Evolutionary conservation across 2,888 invertebrate species (phyloP).

Genomic region (Drosophila cognata): DNA sequence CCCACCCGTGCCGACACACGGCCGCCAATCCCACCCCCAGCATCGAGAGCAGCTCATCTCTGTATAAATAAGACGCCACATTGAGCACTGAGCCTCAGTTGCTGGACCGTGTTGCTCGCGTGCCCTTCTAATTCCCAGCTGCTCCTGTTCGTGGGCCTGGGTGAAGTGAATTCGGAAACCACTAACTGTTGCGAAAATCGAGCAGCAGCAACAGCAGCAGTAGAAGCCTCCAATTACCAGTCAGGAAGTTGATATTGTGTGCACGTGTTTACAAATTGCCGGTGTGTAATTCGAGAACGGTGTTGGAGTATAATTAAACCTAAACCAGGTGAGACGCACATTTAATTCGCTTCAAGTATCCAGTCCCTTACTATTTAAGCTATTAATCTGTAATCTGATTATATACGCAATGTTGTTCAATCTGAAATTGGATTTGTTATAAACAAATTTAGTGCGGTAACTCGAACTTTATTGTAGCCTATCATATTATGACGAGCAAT

Average conservation of each 20-base stretch:
- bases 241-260: conserved; percentile 18
- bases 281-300: conserved; percentile 22
- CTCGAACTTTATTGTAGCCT: neutral
- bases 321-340: conserved; percentile 34
- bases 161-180: conserved; percentile 4
- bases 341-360: neutral
- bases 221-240: conserved; percentile 15
- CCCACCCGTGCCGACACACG: conserved; percentile 32
- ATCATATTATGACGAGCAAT: neutral
- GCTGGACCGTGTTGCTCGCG: conserved; percentile 63
- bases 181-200: conserved; percentile 47
- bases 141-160: conserved; percentile 11
- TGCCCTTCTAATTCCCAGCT: conserved; percentile 40
- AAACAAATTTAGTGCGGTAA: conserved; percentile 15
- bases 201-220: conserved; percentile 3
- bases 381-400: conserved; percentile 7
- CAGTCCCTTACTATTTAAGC: neutral
- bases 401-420: neutral
- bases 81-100: conserved; percentile 75
- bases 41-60: conserved; percentile 35
- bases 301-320: conserved; percentile 8
- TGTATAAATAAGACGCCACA: conserved; percentile 77
- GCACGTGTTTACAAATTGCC: conserved; percentile 29
- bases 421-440: neutral
- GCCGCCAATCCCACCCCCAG: conserved; percentile 19